phyloP scores from a whole-genome alignment of 1,140 invertebrate species.

The Ridgeia piscesae region DNA sequence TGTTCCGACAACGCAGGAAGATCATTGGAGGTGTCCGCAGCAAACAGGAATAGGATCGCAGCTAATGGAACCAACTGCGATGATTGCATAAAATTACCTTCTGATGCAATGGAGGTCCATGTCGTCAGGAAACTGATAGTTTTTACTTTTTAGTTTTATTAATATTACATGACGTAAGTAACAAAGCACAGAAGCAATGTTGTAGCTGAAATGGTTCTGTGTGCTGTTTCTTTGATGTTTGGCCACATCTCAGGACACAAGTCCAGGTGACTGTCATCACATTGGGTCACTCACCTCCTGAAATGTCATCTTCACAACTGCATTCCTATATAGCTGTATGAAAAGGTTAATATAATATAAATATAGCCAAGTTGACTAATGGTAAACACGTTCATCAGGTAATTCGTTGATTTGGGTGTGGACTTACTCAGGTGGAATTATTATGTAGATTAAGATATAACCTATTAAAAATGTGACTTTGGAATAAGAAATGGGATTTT shows the following conservation, averaged over 20 bases:
- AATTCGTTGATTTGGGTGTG: too few relatives aligned
- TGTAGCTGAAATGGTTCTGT: background rate
- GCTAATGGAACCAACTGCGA: background rate
- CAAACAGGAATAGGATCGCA: background rate
- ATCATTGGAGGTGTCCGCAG: constrained; percentile 61
- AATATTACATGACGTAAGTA: background rate
- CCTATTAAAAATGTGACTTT: too few relatives aligned
- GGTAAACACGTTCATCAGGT: too few relatives aligned
- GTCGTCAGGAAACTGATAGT: background rate
- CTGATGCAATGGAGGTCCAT: background rate
- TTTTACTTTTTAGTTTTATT: too few relatives aligned
- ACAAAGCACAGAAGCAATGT: background rate
- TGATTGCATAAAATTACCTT: background rate
- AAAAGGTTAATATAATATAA: too few relatives aligned
- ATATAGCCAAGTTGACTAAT: too few relatives aligned
- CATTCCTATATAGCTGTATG: too few relatives aligned
- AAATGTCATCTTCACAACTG: too few relatives aligned
- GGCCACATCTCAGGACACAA: background rate
- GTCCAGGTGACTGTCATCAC: background rate
- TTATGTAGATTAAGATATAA: too few relatives aligned
- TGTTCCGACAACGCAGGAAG: constrained; percentile 79
- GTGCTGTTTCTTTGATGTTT: background rate
- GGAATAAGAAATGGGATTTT: too few relatives aligned
- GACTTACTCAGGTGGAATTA: too few relatives aligned
- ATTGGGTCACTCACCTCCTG: too few relatives aligned